These are phyloP conservation scores for Apogon hyalosoma DNA, from an alignment of 2,797 vertebrate genomes.

Conservation along the genomic window DNA sequence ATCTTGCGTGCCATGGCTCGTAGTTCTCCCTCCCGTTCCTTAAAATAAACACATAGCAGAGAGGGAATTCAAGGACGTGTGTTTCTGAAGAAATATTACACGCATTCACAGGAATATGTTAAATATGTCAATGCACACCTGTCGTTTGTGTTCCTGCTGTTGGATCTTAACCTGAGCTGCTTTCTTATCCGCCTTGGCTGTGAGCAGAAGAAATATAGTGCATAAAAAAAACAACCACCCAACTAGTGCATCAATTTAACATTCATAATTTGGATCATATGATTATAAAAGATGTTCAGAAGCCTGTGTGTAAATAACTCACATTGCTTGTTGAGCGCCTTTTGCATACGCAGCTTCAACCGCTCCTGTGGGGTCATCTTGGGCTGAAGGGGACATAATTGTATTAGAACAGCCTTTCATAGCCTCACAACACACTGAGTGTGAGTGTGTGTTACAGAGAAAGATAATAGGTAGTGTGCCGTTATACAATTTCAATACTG, in stretches of 20 bases:
- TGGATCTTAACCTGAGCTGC: conserved; percentile 94
- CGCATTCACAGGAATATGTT: conserved; percentile 37
- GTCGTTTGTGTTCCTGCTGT: conserved; percentile 92
- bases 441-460: conserved; percentile 15
- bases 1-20: conserved; percentile 97
- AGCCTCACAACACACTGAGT: conserved; percentile 10
- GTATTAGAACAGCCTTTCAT: conserved; percentile 68
- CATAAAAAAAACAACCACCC: neutral
- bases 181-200: conserved; percentile 96
- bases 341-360: conserved; percentile 94
- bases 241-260: neutral
- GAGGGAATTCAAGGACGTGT: neutral
- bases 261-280: neutral
- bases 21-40: conserved; percentile 95
- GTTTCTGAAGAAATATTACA: neutral
- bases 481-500: conserved; percentile 24
- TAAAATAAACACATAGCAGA: conserved; percentile 39
- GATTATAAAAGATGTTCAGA: too few relatives aligned
- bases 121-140: conserved; percentile 79
- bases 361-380: conserved; percentile 96
- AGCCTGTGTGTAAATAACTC: conserved; percentile 48
- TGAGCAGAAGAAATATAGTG: neutral
- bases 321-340: conserved; percentile 96
- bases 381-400: conserved; percentile 85
- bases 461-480: conserved; percentile 19